These are phyloP conservation scores for Tipula unca DNA, from an alignment of 2,888 invertebrate species.

Conservation along the genomic window DNA sequence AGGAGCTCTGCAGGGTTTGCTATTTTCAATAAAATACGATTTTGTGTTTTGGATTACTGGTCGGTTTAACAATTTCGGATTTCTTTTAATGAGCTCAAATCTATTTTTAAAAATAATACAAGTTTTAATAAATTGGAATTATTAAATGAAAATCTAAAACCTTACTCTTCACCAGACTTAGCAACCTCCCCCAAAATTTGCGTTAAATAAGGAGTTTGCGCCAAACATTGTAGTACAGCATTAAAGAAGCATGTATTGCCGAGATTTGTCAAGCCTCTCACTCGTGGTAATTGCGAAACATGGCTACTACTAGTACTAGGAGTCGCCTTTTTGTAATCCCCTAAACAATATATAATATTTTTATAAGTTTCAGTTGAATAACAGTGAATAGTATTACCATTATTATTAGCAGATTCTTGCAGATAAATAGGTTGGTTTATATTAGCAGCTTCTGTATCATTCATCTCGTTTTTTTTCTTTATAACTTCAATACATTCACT, in stretches of 20 bases:
- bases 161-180: conserved; percentile 53
- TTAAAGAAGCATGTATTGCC: conserved; percentile 98
- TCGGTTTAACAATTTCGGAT: too few relatives aligned
- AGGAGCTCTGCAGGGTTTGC: too few relatives aligned
- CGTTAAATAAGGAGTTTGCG: conserved; percentile 72
- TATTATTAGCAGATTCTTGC: background rate
- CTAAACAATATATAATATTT: background rate
- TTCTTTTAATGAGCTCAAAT: conserved; percentile 56
- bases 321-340: background rate
- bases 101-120: conserved; percentile 29
- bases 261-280: conserved; percentile 77
- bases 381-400: background rate
- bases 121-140: background rate
- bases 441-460: conserved; percentile 33
- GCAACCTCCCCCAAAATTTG: conserved; percentile 62
- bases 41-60: too few relatives aligned
- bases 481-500: conserved; percentile 66
- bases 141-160: background rate
- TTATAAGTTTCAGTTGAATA: background rate
- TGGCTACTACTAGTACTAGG: background rate
- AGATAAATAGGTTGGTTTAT: conserved; percentile 29
- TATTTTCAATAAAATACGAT: too few relatives aligned
- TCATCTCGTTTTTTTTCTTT: conserved; percentile 46
- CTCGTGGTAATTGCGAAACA: conserved; percentile 43
- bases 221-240: conserved; percentile 88